Evolutionary conservation across 2,888 invertebrate genomes (phyloP), one percentile per base, ranked within the genome.

Genomic region (Caradrina kadenii): DNA sequence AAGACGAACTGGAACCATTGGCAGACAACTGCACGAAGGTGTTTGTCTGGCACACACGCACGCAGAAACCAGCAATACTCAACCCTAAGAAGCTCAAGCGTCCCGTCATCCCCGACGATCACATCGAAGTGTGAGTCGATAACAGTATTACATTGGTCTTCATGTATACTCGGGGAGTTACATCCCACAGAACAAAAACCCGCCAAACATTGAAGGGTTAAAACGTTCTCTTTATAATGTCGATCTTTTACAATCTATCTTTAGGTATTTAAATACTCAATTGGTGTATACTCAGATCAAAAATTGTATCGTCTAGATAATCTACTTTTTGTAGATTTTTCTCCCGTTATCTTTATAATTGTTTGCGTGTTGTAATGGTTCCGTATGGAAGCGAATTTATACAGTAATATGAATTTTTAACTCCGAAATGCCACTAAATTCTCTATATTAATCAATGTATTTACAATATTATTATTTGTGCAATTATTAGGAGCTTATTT

Each of bases 1-100:
- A 96, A 79, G 96, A 97, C 6, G 97, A 99, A 58, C 91, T 99
- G 63, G 99, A 99, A 92, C 99, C 99, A 0, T 94, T 98, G 74
- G 99, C 99, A 0, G 98, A 98, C 80, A 97, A 97, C 82, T 99
- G 99, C 88, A 98, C 98, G 0, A 98, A 99, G 95, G 98, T 99
- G n/a, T 97, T 98, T 76, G 99, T 99, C 0, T 99, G 99, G 99
- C 99, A 99, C 90, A 99, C 99, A 4, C 96, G 99, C 86, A 99
- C 99, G 0, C 99, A 99, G 91, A 97, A 97, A 85, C 98, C 99
- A 0, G 97, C 97, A 58, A 96, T 99, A 66, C 96, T 96, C n/a
- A 92, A 91, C 73, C 89, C 85, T 96, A 98, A 90, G 97, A 98
- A 93, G 95, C 94, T 87, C 90, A 96, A 86, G 88, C 96, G 76